Evolutionary conservation across 2,888 invertebrate genomes (phyloP).

Genomic region (Lobophora halterata): DNA sequence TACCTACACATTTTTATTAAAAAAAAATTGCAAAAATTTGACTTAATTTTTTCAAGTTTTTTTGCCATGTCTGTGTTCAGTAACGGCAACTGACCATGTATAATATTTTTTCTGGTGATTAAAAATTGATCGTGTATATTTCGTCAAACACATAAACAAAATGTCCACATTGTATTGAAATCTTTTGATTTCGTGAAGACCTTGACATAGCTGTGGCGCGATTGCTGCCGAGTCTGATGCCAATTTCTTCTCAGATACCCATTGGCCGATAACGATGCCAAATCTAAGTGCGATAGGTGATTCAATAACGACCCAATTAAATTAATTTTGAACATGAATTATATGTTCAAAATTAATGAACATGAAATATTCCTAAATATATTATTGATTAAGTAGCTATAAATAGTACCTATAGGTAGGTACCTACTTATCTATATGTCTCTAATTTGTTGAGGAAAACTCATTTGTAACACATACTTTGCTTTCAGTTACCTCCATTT

Average conservation of each 20-base stretch:
- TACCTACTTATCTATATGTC: too few relatives aligned
- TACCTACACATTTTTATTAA: too few relatives aligned
- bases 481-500: neutral
- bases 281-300: constrained; percentile 34
- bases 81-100: too few relatives aligned
- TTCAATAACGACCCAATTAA: constrained; percentile 35
- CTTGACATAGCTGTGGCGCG: constrained; percentile 40
- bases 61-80: too few relatives aligned
- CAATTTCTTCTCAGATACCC: constrained; percentile 39
- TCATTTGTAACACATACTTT: too few relatives aligned
- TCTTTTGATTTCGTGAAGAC: constrained; percentile 21
- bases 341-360: constrained; percentile 1
- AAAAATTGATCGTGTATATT: too few relatives aligned
- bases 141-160: constrained; percentile 3
- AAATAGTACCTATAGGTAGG: too few relatives aligned
- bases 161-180: constrained; percentile 3
- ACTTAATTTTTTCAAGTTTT: too few relatives aligned
- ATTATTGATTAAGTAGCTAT: too few relatives aligned
- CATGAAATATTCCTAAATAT: neutral
- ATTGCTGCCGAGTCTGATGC: constrained; percentile 35
- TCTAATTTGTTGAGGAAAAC: too few relatives aligned
- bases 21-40: too few relatives aligned
- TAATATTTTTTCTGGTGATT: too few relatives aligned
- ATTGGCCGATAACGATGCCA: constrained; percentile 45
- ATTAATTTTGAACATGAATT: constrained; percentile 24